phyloP scores from a whole-genome alignment of 1,140 invertebrate species.

The Pantala flavescens region DNA sequence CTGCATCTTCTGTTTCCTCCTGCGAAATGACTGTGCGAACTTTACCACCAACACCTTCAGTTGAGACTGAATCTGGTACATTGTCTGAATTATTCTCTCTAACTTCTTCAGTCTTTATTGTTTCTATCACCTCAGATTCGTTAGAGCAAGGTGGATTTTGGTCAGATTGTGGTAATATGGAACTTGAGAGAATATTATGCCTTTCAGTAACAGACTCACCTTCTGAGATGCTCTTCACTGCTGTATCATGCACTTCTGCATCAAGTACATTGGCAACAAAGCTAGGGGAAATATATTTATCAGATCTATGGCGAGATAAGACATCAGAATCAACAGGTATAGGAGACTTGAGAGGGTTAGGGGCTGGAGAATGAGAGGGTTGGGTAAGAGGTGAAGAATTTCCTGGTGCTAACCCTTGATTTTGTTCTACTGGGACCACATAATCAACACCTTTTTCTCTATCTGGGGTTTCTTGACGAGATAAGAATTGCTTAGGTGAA shows the following conservation, averaged over 20 bases:
- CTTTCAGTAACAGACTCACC: constrained; percentile 9
- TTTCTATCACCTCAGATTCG: constrained; percentile 16
- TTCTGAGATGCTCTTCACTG: constrained; percentile 58
- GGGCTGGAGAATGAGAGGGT: neutral
- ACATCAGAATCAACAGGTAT: constrained; percentile 30
- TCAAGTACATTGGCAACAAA: constrained; percentile 53
- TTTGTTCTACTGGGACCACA: neutral
- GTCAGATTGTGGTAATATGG: neutral
- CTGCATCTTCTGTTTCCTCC: constrained; percentile 85
- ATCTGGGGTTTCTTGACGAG: neutral
- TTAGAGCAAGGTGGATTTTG: constrained; percentile 1
- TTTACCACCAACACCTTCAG: constrained; percentile 53
- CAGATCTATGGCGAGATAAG: constrained; percentile 28
- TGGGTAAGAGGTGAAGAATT: neutral
- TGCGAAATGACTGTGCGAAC: constrained; percentile 75
- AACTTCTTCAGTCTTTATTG: constrained; percentile 28
- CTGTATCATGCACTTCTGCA: constrained; percentile 64
- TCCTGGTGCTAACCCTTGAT: neutral
- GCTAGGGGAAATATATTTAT: constrained; percentile 52
- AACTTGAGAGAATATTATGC: neutral
- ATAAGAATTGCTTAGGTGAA: neutral
- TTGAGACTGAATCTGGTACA: constrained; percentile 31
- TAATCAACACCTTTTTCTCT: neutral
- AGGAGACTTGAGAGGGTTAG: constrained; percentile 37
- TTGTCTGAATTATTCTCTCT: constrained; percentile 30